Evolutionary conservation across 2,888 invertebrate species (phyloP).

Genomic region (Acrobasis repandana): DNA sequence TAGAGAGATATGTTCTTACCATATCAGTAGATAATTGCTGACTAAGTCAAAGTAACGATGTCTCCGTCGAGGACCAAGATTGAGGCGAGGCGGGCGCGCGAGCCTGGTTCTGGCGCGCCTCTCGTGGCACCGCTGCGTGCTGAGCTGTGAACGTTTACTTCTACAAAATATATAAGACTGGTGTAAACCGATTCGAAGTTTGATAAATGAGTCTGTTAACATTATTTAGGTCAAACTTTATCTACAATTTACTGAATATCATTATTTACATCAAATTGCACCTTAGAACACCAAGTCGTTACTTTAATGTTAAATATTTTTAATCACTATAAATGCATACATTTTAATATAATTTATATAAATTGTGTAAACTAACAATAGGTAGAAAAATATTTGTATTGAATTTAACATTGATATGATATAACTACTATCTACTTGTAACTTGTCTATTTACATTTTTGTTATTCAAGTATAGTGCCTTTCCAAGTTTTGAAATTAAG

Average conservation of each 20-base stretch:
- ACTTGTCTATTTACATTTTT: conserved; percentile 28
- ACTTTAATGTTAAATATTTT: conserved; percentile 39
- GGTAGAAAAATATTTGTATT: conserved; percentile 28
- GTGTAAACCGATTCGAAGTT: conserved; percentile 47
- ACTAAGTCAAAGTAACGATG: conserved; percentile 47
- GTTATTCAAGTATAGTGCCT: conserved; percentile 77
- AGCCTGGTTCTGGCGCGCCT: conserved; percentile 32
- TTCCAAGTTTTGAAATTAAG: conserved; percentile 62
- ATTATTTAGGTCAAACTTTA: conserved; percentile 42
- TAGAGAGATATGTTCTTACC: conserved; percentile 61
- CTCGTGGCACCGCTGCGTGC: conserved; percentile 38
- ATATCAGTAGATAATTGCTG: conserved; percentile 71
- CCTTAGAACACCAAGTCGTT: conserved; percentile 46
- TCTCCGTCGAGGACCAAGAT: conserved; percentile 68
- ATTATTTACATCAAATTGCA: conserved; percentile 47
- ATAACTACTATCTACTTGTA: conserved; percentile 28
- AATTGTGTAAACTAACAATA: conserved; percentile 29
- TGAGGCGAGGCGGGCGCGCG: conserved; percentile 40
- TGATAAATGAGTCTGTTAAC: conserved; percentile 42
- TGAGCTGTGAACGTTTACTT: conserved; percentile 62
- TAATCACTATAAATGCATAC: conserved; percentile 34
- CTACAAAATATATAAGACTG: conserved; percentile 58
- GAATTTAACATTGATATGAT: conserved; percentile 25
- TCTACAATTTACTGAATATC: conserved; percentile 38
- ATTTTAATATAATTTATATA: conserved; percentile 30